These are phyloP conservation scores for Takifugu bimaculatus DNA, from an alignment of 2,113 vertebrate species.

Conservation along the genomic window DNA sequence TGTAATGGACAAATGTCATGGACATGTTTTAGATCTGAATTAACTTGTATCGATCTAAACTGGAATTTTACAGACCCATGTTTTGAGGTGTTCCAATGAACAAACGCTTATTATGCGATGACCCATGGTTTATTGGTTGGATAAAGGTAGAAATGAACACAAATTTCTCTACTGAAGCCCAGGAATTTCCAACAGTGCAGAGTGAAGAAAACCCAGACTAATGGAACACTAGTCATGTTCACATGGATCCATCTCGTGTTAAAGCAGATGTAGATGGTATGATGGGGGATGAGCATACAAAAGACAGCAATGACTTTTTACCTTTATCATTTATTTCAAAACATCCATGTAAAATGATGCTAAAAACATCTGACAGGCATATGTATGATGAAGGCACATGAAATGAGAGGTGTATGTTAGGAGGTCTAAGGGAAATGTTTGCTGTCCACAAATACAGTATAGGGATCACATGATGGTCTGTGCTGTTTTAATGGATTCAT, in stretches of 20 bases:
- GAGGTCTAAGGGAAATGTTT: constrained; percentile 6
- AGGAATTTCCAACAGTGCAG: too few species aligned
- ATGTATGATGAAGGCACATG: constrained; percentile 88
- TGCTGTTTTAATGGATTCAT: constrained; percentile 33
- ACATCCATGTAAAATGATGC: constrained; percentile 72
- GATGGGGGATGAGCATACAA: constrained; percentile 34
- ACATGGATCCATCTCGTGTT: background rate
- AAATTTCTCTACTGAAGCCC: too few species aligned
- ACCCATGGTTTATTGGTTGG: too few species aligned
- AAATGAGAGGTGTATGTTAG: constrained; percentile 63
- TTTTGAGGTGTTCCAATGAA: too few species aligned
- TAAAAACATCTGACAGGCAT: constrained; percentile 68
- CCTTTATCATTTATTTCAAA: constrained; percentile 77
- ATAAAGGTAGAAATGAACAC: too few species aligned
- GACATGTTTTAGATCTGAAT: too few species aligned
- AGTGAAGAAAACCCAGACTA: too few species aligned
- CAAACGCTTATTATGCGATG: too few species aligned
- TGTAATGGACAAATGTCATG: too few species aligned
- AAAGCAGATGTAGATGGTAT: constrained; percentile 49
- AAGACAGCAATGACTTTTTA: constrained; percentile 46
- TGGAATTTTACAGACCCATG: too few species aligned
- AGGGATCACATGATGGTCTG: constrained; percentile 16
- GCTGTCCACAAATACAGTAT: constrained; percentile 12
- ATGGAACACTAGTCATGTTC: too few species aligned
- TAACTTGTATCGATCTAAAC: too few species aligned